A percentile compares a stretch with the other conserved stretches of the same genome.
These are phyloP conservation scores for Labrus mixtus DNA, from an alignment of 2,113 vertebrate genomes.

Conservation along the genomic window DNA sequence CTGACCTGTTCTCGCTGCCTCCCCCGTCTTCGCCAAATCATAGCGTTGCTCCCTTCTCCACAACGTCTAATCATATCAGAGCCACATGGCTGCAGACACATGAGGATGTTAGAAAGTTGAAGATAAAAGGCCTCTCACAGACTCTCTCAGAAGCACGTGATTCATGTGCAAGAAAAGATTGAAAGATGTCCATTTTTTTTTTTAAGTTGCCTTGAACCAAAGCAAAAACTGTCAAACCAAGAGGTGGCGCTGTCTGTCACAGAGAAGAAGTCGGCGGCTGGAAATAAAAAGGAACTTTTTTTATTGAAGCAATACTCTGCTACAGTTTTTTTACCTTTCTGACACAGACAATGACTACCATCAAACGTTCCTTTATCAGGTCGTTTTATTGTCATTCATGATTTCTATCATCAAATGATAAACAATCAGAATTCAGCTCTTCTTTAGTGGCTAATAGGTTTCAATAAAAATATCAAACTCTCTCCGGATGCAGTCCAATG, in stretches of 20 bases:
- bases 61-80: conserved; percentile 77
- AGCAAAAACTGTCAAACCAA: conserved; percentile 8
- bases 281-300: conserved; percentile 22
- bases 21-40: conserved; percentile 70
- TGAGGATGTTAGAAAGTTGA: conserved; percentile 55
- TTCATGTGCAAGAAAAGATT: conserved; percentile 24
- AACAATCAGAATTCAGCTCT: too few species aligned
- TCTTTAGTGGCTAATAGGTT: too few species aligned
- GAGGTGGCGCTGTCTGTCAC: conserved; percentile 2
- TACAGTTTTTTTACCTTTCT: not conserved
- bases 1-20: conserved; percentile 77
- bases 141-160: conserved; percentile 42
- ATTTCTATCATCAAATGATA: too few species aligned
- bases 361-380: too few species aligned
- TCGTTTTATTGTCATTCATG: too few species aligned
- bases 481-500: too few species aligned
- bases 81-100: conserved; percentile 73
- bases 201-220: not conserved
- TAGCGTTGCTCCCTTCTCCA: conserved; percentile 62
- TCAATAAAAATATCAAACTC: too few species aligned
- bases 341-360: too few species aligned
- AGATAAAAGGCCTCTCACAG: conserved; percentile 59
- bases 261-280: conserved; percentile 13
- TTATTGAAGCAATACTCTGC: not conserved
- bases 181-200: conserved; percentile 10